Evolutionary conservation across 2,888 invertebrate species (phyloP).

Genomic region (Scotopteryx bipunctaria): DNA sequence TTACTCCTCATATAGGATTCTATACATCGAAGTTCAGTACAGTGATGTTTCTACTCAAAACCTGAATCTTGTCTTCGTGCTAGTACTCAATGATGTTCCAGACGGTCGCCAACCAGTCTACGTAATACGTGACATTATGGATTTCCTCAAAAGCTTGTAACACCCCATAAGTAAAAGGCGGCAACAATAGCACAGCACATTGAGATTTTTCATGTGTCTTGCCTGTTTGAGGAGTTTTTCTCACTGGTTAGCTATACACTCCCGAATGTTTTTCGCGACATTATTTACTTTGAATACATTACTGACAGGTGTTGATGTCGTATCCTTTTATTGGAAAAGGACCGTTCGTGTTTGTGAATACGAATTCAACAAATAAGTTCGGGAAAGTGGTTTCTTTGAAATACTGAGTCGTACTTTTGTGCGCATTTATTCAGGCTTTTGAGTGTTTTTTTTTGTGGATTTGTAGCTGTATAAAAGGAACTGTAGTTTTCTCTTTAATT

Average conservation of each 20-base stretch:
- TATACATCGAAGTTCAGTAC: no score
- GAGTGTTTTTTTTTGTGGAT: not conserved
- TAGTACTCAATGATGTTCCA: no score
- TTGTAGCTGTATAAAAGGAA: not conserved
- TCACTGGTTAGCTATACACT: slow-evolving; percentile 2
- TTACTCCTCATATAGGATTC: no score
- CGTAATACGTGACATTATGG: no score
- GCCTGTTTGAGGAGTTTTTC: not conserved
- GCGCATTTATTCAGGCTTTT: not conserved
- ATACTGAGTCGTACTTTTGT: slow-evolving; percentile 2
- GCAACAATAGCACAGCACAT: not conserved
- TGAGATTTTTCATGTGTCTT: slow-evolving; percentile 2
- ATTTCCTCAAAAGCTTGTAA: no score
- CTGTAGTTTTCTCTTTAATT: slow-evolving; percentile 7
- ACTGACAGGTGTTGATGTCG: slow-evolving; percentile 66
- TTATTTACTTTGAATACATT: slow-evolving; percentile 65
- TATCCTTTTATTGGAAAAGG: slow-evolving; percentile 58
- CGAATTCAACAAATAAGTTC: slow-evolving; percentile 55
- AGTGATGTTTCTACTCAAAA: no score
- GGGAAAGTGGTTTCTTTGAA: slow-evolving; percentile 22
- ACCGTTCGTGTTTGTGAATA: slow-evolving; percentile 50
- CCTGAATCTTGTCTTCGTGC: no score
- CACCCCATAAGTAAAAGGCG: not conserved
- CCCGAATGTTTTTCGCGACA: slow-evolving; percentile 46
- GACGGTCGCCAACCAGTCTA: no score